Base-by-base conservation (phyloP, 2,113 vertebrate genomes). In the Brachirus orientalis region DNA sequence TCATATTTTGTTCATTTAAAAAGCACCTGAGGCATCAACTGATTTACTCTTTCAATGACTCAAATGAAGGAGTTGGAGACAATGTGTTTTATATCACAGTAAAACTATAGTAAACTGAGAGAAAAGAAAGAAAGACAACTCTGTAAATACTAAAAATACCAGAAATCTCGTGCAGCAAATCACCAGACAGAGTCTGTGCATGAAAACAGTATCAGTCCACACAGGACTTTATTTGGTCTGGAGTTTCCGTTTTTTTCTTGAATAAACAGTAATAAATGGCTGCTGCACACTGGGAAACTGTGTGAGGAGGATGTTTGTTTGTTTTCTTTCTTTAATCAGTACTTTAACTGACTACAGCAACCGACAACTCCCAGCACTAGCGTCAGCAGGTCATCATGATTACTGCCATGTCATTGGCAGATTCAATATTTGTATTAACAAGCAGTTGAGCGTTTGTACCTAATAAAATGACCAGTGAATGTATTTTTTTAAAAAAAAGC, bases 211-310 rank as follows among this genome's bases (percentile, higher is more conserved):
- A 67, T 63, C 69, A 52, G 35, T 11, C n/a, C n/a, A n/a, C n/a
- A 3, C 46, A 53, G 10, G 41, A 53, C 33, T 56, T 1, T 6
- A 6, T 33, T 19, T 43, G 45, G 41, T 37, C 43, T 40, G 20
- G n/a, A 58, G 72, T 82, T 69, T 72, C 71, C 67, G n/a, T 69
- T 54, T 63, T n/a, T 28, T 48, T 54, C 22, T 40, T 62, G 18
- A 51, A 58, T 28, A 48, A 68, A 74, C 53, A 60, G 40, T 19
- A 58, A 69, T 19, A 75, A 19, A 62, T 17, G 51, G 44, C 37
- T 22, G 10, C 66, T 62, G 48, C 40, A 68, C 53, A 46, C 41
- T 40, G 20, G 35, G 12, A 40, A n/a, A 35, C 54, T 48, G 64
- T 28, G 28, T 28, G 28, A 28, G 28, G 28, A 28, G 28, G 28